A percentile compares a stretch with the other conserved stretches of the same genome.
phyloP scores from a whole-genome alignment of 2,113 vertebrate genomes.

The Cygnus atratus region DNA sequence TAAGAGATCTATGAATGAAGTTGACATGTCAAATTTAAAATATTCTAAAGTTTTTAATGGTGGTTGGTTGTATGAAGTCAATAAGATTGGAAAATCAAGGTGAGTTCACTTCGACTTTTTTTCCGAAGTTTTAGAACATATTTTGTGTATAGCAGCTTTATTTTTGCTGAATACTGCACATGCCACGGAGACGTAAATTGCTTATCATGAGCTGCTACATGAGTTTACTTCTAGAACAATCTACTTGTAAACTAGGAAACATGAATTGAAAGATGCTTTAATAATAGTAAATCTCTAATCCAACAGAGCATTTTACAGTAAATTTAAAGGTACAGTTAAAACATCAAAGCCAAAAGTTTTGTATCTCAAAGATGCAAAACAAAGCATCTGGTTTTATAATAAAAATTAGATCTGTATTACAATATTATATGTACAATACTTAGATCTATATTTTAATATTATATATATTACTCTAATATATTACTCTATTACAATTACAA shows the following conservation, averaged over 20 bases:
- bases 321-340: background rate
- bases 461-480: too few relatives aligned
- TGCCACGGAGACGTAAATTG: background rate
- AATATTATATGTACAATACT: too few relatives aligned
- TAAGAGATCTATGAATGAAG: background rate
- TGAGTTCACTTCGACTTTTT: background rate
- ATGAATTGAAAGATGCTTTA: background rate
- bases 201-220: background rate
- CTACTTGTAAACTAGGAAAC: background rate
- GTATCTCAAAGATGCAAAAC: background rate
- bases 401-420: background rate
- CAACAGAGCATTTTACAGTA: background rate
- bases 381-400: background rate
- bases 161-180: background rate
- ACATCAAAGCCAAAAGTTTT: background rate
- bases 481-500: background rate
- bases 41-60: background rate
- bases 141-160: background rate
- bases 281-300: background rate
- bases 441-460: too few relatives aligned
- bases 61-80: background rate
- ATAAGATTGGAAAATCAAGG: background rate
- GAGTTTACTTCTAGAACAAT: background rate
- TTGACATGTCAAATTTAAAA: background rate
- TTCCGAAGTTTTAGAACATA: background rate